Conservation (phyloP, 2,113 vertebrate species). For the Hemiprocne comata region DNA sequence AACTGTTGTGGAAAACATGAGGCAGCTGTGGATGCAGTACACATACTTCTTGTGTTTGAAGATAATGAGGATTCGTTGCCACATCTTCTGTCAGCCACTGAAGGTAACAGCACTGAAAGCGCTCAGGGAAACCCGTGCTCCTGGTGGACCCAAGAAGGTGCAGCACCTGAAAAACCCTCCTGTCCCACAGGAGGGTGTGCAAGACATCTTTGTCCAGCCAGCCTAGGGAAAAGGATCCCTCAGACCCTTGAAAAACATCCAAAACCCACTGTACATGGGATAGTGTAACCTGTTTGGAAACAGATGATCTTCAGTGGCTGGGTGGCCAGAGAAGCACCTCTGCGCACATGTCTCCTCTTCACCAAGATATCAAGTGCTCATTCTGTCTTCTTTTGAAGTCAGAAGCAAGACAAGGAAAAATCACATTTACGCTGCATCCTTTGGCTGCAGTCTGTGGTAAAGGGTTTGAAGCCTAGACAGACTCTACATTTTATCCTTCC, state of each 20-base stretch:
- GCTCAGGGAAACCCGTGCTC: neutral
- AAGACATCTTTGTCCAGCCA: neutral
- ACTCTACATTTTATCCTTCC: neutral
- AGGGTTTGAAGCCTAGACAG: neutral
- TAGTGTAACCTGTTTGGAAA: neutral
- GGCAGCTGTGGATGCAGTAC: neutral
- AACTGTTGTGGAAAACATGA: neutral
- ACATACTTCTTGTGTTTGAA: neutral
- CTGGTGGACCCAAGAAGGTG: neutral
- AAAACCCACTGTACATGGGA: neutral
- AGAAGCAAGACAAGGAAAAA: neutral
- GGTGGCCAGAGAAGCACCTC: neutral
- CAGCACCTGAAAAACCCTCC: neutral
- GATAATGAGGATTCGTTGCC: conserved; percentile 15
- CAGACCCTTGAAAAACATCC: neutral
- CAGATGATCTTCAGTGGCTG: neutral
- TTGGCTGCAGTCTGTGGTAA: neutral
- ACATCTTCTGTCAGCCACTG: neutral
- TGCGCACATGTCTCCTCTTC: neutral
- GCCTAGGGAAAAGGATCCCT: neutral
- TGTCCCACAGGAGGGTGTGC: neutral
- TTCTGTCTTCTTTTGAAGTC: neutral
- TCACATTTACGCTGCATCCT: neutral
- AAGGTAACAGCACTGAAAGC: neutral
- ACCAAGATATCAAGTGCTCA: neutral